Percentiles rank a stretch among this genome's conserved stretches.
These are phyloP conservation scores for Drosophila athabasca DNA, from an alignment of 1,140 invertebrate genomes.

Conservation along the genomic window DNA sequence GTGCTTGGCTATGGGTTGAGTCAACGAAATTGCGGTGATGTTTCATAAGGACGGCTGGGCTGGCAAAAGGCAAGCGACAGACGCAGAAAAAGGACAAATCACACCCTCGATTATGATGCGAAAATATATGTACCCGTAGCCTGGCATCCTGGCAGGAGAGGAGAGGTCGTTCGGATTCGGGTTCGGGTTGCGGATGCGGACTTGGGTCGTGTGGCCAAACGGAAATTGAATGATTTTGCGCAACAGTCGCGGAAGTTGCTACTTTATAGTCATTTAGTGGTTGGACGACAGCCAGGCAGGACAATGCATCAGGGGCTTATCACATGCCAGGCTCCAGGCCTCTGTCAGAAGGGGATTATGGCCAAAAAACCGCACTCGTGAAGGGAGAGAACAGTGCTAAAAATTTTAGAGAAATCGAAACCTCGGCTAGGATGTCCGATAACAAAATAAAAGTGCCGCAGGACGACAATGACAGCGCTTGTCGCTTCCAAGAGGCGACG, in stretches of 20 bases:
- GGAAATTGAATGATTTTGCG: constrained; percentile 83
- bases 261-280: constrained; percentile 83
- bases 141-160: neutral
- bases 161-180: neutral
- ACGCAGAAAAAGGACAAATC: constrained; percentile 77
- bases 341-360: constrained; percentile 65
- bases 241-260: constrained; percentile 82
- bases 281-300: constrained; percentile 60
- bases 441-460: constrained; percentile 70
- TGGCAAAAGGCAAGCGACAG: constrained; percentile 41
- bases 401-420: constrained; percentile 67
- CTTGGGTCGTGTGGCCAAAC: constrained; percentile 67
- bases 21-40: constrained; percentile 79
- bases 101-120: constrained; percentile 79
- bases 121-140: constrained; percentile 2
- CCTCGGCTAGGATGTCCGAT: constrained; percentile 72
- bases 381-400: constrained; percentile 13
- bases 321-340: constrained; percentile 20
- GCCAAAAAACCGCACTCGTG: constrained; percentile 37
- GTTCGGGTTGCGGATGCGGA: too few species aligned
- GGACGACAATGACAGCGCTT: constrained; percentile 51
- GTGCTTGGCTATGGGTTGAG: constrained; percentile 14
- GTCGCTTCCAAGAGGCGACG: constrained; percentile 57
- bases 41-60: constrained; percentile 64
- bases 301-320: constrained; percentile 68